phyloP scores from a whole-genome alignment of 2,113 vertebrate species.

The Campylorhamphus procurvoides region DNA sequence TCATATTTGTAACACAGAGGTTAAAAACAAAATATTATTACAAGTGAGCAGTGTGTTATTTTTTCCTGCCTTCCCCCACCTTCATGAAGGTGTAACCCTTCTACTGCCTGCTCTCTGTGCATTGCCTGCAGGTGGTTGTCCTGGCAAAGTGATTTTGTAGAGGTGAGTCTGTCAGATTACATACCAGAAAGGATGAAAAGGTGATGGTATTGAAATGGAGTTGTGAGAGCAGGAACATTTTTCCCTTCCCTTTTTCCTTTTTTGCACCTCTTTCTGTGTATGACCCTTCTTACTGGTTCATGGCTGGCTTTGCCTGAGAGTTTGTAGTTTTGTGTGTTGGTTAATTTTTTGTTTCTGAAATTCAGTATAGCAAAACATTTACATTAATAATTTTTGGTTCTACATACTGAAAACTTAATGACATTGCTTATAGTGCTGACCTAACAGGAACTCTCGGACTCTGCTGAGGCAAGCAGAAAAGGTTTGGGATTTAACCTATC shows the following conservation, averaged over 20 bases:
- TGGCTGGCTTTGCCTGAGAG: neutral
- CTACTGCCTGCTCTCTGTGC: neutral
- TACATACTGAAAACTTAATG: neutral
- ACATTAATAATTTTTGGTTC: neutral
- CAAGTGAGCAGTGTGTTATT: neutral
- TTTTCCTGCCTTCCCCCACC: neutral
- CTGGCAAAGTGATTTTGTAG: neutral
- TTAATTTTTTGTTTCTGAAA: neutral
- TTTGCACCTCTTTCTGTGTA: neutral
- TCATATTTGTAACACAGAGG: neutral
- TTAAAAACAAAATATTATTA: neutral
- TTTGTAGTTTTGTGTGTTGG: neutral
- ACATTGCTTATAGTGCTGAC: neutral
- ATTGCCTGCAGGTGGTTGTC: neutral
- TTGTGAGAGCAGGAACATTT: neutral
- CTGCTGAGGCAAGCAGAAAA: constrained; percentile 12
- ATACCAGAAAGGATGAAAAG: neutral
- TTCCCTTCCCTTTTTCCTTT: neutral
- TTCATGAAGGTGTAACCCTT: neutral
- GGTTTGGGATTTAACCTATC: neutral
- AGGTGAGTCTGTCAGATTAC: neutral
- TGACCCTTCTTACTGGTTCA: neutral
- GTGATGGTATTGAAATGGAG: neutral
- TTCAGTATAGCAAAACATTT: neutral
- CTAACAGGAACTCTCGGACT: neutral